Conservation (phyloP, 2,797 vertebrate genomes). For the Hydrocynus forskahlii region DNA sequence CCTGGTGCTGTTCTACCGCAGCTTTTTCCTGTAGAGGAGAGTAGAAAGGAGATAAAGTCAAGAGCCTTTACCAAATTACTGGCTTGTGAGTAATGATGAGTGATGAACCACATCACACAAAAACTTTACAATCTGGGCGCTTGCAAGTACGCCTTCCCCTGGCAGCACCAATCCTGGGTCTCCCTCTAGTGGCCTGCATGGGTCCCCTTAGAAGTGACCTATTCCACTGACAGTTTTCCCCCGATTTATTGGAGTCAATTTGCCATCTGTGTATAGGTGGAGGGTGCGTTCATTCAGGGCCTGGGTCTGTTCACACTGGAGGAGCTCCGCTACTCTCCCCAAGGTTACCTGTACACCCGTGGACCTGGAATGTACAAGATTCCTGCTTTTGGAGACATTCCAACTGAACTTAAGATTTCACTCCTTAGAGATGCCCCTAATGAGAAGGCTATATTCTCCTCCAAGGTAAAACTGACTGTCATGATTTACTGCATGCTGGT, state of each 20-base stretch:
- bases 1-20: no score
- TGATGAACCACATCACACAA: no score
- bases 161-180: no score
- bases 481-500: neutral
- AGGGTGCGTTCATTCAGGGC: conserved; percentile 94
- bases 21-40: no score
- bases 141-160: no score
- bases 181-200: no score
- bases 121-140: no score
- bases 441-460: conserved; percentile 90
- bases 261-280: conserved; percentile 78
- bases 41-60: no score
- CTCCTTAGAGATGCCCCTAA: conserved; percentile 91
- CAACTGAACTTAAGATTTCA: conserved; percentile 84
- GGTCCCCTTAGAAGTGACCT: neutral
- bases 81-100: no score
- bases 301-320: conserved; percentile 94
- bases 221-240: neutral
- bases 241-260: neutral
- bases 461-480: conserved; percentile 82
- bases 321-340: conserved; percentile 89
- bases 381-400: conserved; percentile 91
- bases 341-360: conserved; percentile 86
- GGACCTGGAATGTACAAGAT: conserved; percentile 97
- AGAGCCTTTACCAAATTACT: no score